Conservation (phyloP, 2,888 invertebrate species). For the Escarpia spicata region DNA sequence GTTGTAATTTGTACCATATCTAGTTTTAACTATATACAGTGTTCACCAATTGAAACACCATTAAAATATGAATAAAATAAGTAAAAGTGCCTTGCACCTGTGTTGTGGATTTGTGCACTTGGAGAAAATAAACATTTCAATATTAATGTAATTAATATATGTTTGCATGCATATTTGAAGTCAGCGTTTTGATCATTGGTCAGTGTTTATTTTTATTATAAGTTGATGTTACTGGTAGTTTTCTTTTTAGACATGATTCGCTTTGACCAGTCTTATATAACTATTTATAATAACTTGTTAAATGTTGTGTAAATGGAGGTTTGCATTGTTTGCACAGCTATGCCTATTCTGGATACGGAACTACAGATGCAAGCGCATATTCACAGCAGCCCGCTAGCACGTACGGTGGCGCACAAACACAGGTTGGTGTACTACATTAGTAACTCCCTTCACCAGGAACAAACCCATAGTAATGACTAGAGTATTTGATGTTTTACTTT, state of each 20-base stretch:
- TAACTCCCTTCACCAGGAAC: background rate
- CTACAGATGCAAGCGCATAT: background rate
- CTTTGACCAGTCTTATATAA: background rate
- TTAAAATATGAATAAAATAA: too few relatives aligned
- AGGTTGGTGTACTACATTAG: background rate
- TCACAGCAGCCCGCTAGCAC: background rate
- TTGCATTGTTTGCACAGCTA: background rate
- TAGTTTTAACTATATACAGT: too few relatives aligned
- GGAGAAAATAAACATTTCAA: background rate
- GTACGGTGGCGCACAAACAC: background rate
- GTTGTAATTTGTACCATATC: too few relatives aligned
- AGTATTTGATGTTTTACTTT: background rate
- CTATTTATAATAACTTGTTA: background rate
- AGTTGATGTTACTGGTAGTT: background rate
- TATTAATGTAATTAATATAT: background rate
- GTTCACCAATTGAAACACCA: too few relatives aligned
- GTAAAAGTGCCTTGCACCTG: background rate
- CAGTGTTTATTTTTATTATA: background rate
- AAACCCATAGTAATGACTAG: background rate
- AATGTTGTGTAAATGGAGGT: background rate
- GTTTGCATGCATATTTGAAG: background rate
- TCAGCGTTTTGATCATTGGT: background rate
- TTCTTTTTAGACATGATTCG: background rate
- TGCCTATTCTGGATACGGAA: background rate
- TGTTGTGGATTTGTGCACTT: background rate